A percentile compares a stretch with the other conserved stretches of the same genome.
These are phyloP conservation scores for Dreissena rostriformis DNA, from an alignment of 1,140 invertebrate genomes.

Conservation along the genomic window DNA sequence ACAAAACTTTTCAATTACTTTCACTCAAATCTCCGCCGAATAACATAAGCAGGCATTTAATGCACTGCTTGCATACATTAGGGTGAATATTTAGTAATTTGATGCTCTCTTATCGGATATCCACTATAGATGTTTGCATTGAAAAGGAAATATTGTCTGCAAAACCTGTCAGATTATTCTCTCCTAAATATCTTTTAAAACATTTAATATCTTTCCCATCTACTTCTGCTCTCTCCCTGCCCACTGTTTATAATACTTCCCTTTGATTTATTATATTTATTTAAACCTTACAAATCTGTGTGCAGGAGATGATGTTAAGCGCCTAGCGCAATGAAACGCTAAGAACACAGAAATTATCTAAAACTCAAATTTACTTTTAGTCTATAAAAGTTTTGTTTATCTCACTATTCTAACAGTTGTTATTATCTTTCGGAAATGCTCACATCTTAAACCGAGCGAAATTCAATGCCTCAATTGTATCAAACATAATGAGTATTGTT, in stretches of 20 bases:
- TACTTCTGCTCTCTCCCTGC: neutral
- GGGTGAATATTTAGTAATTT: neutral
- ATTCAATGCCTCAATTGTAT: neutral
- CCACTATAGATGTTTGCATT: neutral
- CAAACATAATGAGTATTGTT: neutral
- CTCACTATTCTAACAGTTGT: neutral
- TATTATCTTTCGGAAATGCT: neutral
- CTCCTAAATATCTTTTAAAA: neutral
- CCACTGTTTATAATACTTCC: neutral
- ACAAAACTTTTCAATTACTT: conserved; percentile 8
- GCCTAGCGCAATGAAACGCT: neutral
- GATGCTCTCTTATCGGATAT: neutral
- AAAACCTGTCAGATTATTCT: neutral
- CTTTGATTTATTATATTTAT: conserved; percentile 5
- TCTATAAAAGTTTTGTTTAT: conserved; percentile 5
- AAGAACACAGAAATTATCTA: neutral
- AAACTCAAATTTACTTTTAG: neutral
- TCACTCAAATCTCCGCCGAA: neutral
- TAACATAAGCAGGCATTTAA: neutral
- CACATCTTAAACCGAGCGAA: neutral
- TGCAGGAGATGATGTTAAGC: neutral
- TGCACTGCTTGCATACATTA: neutral
- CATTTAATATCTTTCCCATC: neutral
- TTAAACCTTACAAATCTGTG: neutral
- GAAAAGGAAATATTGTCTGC: neutral